Base-by-base conservation (phyloP, 2,888 invertebrate genomes). In the Lamellibrachia satsuma region DNA sequence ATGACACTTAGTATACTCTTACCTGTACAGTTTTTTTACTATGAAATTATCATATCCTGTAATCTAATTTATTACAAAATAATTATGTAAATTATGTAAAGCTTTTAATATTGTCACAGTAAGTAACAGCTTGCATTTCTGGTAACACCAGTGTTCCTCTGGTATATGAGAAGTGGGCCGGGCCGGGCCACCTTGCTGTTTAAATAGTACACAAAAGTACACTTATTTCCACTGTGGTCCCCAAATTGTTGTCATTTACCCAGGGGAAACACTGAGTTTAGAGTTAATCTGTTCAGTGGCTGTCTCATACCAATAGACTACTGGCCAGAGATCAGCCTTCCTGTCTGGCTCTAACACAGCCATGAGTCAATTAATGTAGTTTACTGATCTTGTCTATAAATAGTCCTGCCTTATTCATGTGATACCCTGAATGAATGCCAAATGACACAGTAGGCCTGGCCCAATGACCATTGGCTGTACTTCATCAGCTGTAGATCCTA, bases 331-430 rank as follows among this genome's bases (percentile, higher is more conserved):
- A 22, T 22, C n/a, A 75, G 75, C 75, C 75, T 22, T 15, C n/a
- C 75, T 75, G 75, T 75, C 75, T 75, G n/a, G 75, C 75, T 75
- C 75, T 6, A 75, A 75, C 75, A 75, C 75, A 75, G 75, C 75
- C 75, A 55, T 75, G 22, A 75, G 75, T 75, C 75, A 75, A 75
- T 75, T 75, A 75, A 75, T 6, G 6, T 22, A n/a, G 75, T 75
- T n/a, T 75, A 75, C 22, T 75, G 75, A 22, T n/a, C 75, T 75
- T 75, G 75, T 75, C 75, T 75, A 75, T 22, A 75, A 22, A 75
- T 75, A 75, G 75, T 22, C 15, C 75, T 22, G 75, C 22, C 22
- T 11, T 75, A 75, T 75, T 75, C 75, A 75, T 75, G 75, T 75
- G 75, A 75, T 22, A 22, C 22, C 15, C n/a, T 75, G 75, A 75